These are phyloP conservation scores for Babylonia areolata DNA, from an alignment of 1,140 invertebrate species.

Conservation along the genomic window DNA sequence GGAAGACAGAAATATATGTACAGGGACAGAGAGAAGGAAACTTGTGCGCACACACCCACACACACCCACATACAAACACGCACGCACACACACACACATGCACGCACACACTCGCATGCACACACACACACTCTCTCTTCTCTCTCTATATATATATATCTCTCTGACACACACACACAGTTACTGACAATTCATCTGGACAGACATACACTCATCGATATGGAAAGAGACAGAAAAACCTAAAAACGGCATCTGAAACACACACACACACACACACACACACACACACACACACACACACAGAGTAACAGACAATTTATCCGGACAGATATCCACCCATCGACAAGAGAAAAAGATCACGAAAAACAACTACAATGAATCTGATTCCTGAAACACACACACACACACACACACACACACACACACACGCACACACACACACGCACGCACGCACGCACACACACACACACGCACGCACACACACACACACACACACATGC, in stretches of 20 bases:
- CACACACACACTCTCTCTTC: too few species aligned
- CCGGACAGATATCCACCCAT: not conserved
- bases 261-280: not conserved
- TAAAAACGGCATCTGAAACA: too few species aligned
- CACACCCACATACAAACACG: too few species aligned
- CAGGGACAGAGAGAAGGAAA: too few species aligned
- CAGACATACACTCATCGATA: too few species aligned
- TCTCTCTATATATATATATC: too few species aligned
- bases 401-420: constrained; percentile 1
- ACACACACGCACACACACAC: not conserved
- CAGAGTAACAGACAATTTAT: not conserved
- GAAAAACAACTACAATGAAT: not conserved
- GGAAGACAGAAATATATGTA: not conserved
- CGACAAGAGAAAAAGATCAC: not conserved
- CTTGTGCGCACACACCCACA: too few species aligned
- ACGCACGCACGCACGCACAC: not conserved
- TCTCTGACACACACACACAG: too few species aligned
- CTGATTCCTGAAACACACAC: not conserved
- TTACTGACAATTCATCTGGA: too few species aligned
- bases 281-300: not conserved
- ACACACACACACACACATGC: constrained; percentile 26
- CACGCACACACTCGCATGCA: too few species aligned
- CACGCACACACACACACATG: too few species aligned
- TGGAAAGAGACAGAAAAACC: too few species aligned
- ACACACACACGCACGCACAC: constrained; percentile 11